Conservation (phyloP, 2,113 vertebrate species). For the Ameiurus melas region DNA sequence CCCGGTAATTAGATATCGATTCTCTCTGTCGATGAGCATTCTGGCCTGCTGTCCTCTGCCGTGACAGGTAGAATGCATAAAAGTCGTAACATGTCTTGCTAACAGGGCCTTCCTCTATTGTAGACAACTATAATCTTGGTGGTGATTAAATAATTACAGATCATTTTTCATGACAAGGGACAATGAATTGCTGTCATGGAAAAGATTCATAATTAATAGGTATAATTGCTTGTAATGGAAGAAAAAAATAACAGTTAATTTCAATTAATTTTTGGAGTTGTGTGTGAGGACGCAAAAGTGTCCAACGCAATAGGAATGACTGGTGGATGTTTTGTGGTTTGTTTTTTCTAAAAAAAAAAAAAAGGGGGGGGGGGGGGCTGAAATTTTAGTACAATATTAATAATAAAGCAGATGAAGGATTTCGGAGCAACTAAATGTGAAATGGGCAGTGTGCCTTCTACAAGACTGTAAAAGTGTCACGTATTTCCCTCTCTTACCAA, state of each 20-base stretch:
- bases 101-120: conserved; percentile 51
- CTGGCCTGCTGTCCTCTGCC: conserved; percentile 61
- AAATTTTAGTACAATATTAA: not conserved
- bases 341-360: not conserved
- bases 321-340: not conserved
- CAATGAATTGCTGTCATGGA: not conserved
- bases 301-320: not conserved
- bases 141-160: conserved; percentile 53
- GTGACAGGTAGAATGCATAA: conserved; percentile 59
- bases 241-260: not conserved
- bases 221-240: not conserved
- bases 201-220: not conserved
- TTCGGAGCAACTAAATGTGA: not conserved
- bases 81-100: conserved; percentile 72
- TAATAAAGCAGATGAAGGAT: not conserved
- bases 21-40: conserved; percentile 74
- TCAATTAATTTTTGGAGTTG: not conserved
- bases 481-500: too few relatives aligned
- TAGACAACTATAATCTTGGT: conserved; percentile 33
- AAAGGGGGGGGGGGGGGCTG: too few relatives aligned
- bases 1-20: conserved; percentile 88
- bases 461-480: not conserved
- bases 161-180: conserved; percentile 6
- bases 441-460: not conserved
- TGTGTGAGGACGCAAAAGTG: not conserved